Evolutionary conservation across 1,140 invertebrate species (phyloP).

Genomic region (Lepidostoma basale): DNA sequence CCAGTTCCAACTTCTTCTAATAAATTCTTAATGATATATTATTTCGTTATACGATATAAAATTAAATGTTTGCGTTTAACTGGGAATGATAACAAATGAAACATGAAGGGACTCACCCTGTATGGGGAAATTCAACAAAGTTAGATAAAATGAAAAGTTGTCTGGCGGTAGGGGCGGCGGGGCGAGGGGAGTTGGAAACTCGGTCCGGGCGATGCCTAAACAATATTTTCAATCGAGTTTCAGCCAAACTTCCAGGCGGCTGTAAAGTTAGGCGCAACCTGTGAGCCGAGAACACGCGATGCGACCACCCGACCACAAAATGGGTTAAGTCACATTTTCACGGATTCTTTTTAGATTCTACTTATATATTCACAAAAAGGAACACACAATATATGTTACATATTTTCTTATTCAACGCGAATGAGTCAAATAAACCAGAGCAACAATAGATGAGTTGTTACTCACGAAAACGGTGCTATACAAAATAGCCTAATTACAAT

Average conservation of each 20-base stretch:
- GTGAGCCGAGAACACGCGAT: constrained; percentile 7
- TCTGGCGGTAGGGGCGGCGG: not conserved
- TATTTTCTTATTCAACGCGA: not conserved
- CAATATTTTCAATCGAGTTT: constrained; percentile 44
- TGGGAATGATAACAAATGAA: too few relatives aligned
- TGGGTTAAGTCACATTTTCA: not conserved
- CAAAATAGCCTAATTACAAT: not conserved
- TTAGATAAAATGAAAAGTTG: constrained; percentile 43
- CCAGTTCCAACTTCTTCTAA: too few relatives aligned
- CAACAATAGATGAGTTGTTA: not conserved
- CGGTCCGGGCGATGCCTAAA: constrained; percentile 25
- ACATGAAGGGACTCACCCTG: too few relatives aligned
- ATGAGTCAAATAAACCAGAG: not conserved
- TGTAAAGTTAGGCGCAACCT: not conserved
- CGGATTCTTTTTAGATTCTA: not conserved
- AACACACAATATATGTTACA: too few relatives aligned
- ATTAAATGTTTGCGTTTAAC: too few relatives aligned
- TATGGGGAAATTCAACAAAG: too few relatives aligned
- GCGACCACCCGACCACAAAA: not conserved
- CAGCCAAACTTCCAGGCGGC: constrained; percentile 5
- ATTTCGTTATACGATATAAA: too few relatives aligned
- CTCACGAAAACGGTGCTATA: not conserved
- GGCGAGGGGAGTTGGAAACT: not conserved
- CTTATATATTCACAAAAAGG: not conserved
- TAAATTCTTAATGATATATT: too few relatives aligned